phyloP scores from a whole-genome alignment of 2,888 invertebrate species.

The Abrostola tripartita region DNA sequence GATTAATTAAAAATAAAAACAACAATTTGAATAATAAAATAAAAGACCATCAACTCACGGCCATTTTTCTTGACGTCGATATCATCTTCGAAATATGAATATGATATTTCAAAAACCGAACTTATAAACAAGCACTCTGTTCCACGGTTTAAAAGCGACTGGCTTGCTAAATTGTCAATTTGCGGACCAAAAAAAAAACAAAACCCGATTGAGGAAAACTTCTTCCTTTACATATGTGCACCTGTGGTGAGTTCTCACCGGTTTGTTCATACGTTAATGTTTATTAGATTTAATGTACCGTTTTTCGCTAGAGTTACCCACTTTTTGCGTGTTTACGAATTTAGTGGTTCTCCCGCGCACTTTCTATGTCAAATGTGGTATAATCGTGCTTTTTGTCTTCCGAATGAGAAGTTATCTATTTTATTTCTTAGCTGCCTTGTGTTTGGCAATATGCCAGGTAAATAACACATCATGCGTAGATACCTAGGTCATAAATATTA shows the following conservation, averaged over 20 bases:
- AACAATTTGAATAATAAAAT: background rate
- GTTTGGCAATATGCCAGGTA: background rate
- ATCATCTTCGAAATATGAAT: conserved; percentile 2
- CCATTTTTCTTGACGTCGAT: conserved; percentile 19
- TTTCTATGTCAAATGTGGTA: conserved; percentile 7
- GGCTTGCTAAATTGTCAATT: conserved; percentile 52
- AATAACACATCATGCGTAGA: too few species aligned
- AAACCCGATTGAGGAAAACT: conserved; percentile 62
- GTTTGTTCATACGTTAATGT: conserved; percentile 42
- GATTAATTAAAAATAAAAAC: background rate
- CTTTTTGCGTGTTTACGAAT: conserved; percentile 22
- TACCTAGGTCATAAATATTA: background rate
- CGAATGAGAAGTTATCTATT: background rate
- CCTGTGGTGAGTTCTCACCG: conserved; percentile 32
- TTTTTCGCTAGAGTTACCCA: conserved; percentile 25
- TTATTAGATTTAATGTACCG: conserved; percentile 38
- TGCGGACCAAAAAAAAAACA: conserved; percentile 56
- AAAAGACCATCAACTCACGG: conserved; percentile 43
- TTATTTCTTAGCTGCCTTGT: background rate
- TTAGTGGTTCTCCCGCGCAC: conserved; percentile 12
- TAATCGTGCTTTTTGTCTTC: background rate
- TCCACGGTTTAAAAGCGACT: conserved; percentile 63
- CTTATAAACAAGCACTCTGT: conserved; percentile 39
- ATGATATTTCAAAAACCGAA: conserved; percentile 2
- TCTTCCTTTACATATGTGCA: conserved; percentile 13